Evolutionary conservation across 1,140 invertebrate species (phyloP), one percentile per base, ranked within the genome.

Genomic region (Dolichoris vasculosae): DNA sequence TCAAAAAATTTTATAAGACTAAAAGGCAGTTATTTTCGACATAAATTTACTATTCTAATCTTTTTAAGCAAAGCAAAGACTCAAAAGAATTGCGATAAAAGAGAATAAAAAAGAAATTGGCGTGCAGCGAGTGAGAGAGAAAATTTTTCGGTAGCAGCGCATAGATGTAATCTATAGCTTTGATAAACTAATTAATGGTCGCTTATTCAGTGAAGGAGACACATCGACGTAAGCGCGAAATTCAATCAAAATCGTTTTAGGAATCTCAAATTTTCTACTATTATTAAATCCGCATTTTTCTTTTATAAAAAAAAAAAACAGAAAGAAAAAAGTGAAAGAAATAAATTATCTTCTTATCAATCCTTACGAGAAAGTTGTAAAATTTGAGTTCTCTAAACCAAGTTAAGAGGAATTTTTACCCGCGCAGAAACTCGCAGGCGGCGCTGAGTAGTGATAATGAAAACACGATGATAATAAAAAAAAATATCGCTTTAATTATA

Each of bases 161-260:
- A 90, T 91, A 92, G 90, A 88, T 4, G 88, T 76, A 86, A 90
- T 90, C 88, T 90, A 91, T 90, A 91, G 91, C 91, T 92, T 92
- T 92, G 90, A 89, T 92, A 91, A 92, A 85, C 87, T 91, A 91
- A 90, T 90, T 90, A 40, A 69, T 48, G 35, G 48, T 32, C 88
- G 90, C 89, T 89, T 88, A 89, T 75, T 84, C 89, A 91, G 88
- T 84, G 80, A 73, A 43, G 35, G 35, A 84, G 32, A 32, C 32
- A 79, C 86, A 82, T 86, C 86, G 86, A 89, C 59, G n/a, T 64
- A 23, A 86, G 79, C 55, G 84, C 71, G 63, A 86, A 75, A 77
- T 85, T 55, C 80, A 82, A 82, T 82, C 84, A 86, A 86, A 85
- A 82, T 77, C 30, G 9, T 82, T 82, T 82, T 69, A 78, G 30